Percentiles rank a stretch among this genome's conserved stretches.
Evolutionary conservation across 2,113 vertebrate genomes (phyloP).

Genomic region (Ovis aries): DNA sequence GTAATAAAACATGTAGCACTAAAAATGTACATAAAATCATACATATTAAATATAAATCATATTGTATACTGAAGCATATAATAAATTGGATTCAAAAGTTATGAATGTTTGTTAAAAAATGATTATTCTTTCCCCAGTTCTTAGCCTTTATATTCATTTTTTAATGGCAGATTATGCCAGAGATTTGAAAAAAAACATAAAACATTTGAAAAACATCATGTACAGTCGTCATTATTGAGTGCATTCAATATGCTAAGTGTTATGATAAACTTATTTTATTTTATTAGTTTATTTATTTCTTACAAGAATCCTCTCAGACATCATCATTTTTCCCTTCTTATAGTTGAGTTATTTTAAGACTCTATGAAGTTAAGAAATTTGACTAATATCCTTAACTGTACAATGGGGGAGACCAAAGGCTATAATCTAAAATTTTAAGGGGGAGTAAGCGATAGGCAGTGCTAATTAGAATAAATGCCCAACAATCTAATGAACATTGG

Average conservation of each 20-base stretch:
- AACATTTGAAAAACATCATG: not conserved
- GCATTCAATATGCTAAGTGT: not conserved
- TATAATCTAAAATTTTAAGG: not conserved
- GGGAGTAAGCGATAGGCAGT: not conserved
- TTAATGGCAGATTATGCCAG: not conserved
- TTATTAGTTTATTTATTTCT: not conserved
- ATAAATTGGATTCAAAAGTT: not conserved
- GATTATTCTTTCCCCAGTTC: not conserved
- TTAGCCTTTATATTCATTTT: not conserved
- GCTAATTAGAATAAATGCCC: not conserved
- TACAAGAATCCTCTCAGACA: not conserved
- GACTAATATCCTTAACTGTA: not conserved
- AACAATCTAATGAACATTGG: not conserved
- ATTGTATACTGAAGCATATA: not conserved
- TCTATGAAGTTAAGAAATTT: not conserved
- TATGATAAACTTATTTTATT: not conserved
- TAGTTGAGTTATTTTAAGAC: not conserved
- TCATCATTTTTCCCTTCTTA: not conserved
- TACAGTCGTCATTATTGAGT: not conserved
- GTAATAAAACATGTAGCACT: not conserved
- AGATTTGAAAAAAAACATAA: not conserved
- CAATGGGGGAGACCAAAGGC: not conserved
- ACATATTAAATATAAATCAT: not conserved
- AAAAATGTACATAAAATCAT: not conserved
- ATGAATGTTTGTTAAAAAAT: not conserved